Percentiles rank a stretch among this genome's conserved stretches.
Conservation (phyloP, 64 coral and sea anemone genomes). For the Anthopleura sola region DNA sequence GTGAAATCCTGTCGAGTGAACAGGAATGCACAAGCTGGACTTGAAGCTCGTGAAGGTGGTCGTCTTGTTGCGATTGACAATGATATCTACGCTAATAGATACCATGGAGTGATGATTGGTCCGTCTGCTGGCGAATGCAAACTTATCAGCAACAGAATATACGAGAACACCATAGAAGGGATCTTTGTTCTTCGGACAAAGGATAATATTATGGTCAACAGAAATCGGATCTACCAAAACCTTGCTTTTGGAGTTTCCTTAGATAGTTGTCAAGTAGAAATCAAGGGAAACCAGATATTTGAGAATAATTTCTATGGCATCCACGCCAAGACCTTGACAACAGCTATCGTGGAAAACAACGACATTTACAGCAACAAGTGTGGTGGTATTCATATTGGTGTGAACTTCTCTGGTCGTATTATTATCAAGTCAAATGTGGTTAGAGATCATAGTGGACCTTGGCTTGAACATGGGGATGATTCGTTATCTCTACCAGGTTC, state of each 20-base stretch:
- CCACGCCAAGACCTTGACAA: slow-evolving; percentile 35
- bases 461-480: slow-evolving; percentile 32
- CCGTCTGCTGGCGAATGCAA: slow-evolving; percentile 33
- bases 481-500: not conserved
- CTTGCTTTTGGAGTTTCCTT: slow-evolving; percentile 37
- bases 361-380: slow-evolving; percentile 54
- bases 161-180: slow-evolving; percentile 57
- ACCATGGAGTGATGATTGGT: slow-evolving; percentile 49
- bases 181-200: slow-evolving; percentile 1
- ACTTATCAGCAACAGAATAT: slow-evolving; percentile 42
- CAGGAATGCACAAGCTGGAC: slow-evolving; percentile 41
- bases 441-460: slow-evolving; percentile 53
- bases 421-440: slow-evolving; percentile 31
- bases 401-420: slow-evolving; percentile 44
- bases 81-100: slow-evolving; percentile 34
- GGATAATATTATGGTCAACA: not conserved
- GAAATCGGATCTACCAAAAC: slow-evolving; percentile 55
- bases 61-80: slow-evolving; percentile 18
- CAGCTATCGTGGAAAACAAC: not conserved
- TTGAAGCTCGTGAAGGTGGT: slow-evolving; percentile 56
- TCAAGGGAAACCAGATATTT: slow-evolving; percentile 45
- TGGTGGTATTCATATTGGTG: slow-evolving; percentile 51
- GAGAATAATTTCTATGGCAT: slow-evolving; percentile 75
- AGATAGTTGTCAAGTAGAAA: not conserved
- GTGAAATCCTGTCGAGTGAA: slow-evolving; percentile 39